These are phyloP conservation scores for Gallinago undulata DNA, from an alignment of 2,113 vertebrate genomes.

Conservation along the genomic window DNA sequence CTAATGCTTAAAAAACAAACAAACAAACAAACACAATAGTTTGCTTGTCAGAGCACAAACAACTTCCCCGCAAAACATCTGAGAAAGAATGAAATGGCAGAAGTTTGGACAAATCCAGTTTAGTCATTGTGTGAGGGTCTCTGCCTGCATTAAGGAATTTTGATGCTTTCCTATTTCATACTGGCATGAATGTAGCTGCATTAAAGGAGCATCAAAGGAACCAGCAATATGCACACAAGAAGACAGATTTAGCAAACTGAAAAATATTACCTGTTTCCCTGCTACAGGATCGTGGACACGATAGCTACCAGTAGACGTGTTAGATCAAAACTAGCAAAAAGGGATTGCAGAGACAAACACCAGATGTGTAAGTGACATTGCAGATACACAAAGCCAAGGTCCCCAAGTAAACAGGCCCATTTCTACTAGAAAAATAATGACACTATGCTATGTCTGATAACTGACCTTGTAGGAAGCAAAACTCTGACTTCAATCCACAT, in stretches of 20 bases:
- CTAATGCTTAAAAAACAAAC: slow-evolving; percentile 1
- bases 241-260: not conserved
- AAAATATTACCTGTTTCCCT: not conserved
- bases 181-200: not conserved
- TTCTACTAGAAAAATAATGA: not conserved
- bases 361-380: not conserved
- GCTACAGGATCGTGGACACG: not conserved
- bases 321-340: not conserved
- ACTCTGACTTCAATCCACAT: not conserved
- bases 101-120: slow-evolving; percentile 32
- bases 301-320: not conserved
- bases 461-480: not conserved
- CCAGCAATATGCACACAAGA: not conserved
- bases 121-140: not conserved
- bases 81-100: slow-evolving; percentile 18
- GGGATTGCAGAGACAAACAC: not conserved
- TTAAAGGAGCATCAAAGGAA: not conserved
- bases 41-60: slow-evolving; percentile 14
- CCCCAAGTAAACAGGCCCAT: not conserved
- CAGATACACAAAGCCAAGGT: not conserved
- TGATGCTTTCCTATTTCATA: not conserved
- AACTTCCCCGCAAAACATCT: slow-evolving; percentile 23
- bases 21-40: slow-evolving; percentile 11
- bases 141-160: not conserved
- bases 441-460: not conserved